phyloP scores from a whole-genome alignment of 1,140 invertebrate species.

The Hirudo medicinalis region DNA sequence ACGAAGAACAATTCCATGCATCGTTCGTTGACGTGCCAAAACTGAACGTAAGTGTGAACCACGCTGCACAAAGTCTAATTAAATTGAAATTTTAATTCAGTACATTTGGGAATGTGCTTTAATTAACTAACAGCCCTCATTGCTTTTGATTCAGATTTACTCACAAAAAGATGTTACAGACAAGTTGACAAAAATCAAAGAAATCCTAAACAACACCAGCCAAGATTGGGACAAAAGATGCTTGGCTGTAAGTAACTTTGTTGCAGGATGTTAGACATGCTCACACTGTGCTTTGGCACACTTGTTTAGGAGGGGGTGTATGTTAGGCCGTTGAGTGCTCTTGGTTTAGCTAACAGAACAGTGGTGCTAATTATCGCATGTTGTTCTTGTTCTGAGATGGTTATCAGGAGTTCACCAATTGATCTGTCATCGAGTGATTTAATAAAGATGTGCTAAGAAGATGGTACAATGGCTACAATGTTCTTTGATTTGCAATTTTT shows the following conservation, averaged over 20 bases:
- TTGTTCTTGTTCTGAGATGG: too few species aligned
- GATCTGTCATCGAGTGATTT: too few species aligned
- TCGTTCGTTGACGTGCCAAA: slow-evolving; percentile 70
- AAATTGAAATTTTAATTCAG: too few species aligned
- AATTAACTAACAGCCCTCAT: too few species aligned
- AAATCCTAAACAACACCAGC: slow-evolving; percentile 62
- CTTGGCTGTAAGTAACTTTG: slow-evolving; percentile 55
- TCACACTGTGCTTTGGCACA: not conserved
- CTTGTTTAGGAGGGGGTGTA: too few species aligned
- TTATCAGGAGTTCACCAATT: too few species aligned
- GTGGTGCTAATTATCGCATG: too few species aligned
- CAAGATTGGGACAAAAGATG: slow-evolving; percentile 84
- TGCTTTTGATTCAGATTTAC: slow-evolving; percentile 48
- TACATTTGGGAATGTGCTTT: too few species aligned
- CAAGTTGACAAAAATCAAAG: slow-evolving; percentile 59
- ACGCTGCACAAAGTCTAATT: too few species aligned
- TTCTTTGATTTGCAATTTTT: not conserved
- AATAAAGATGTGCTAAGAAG: too few species aligned
- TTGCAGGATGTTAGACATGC: slow-evolving; percentile 5
- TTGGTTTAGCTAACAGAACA: too few species aligned
- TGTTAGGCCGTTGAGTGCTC: too few species aligned
- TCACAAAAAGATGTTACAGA: slow-evolving; percentile 70
- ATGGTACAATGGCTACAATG: slow-evolving; percentile 3
- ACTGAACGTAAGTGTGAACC: slow-evolving; percentile 45
- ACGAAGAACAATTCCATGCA: slow-evolving; percentile 70